Base-by-base conservation (phyloP, 2,113 vertebrate species). In the Chloroceryle aenea region DNA sequence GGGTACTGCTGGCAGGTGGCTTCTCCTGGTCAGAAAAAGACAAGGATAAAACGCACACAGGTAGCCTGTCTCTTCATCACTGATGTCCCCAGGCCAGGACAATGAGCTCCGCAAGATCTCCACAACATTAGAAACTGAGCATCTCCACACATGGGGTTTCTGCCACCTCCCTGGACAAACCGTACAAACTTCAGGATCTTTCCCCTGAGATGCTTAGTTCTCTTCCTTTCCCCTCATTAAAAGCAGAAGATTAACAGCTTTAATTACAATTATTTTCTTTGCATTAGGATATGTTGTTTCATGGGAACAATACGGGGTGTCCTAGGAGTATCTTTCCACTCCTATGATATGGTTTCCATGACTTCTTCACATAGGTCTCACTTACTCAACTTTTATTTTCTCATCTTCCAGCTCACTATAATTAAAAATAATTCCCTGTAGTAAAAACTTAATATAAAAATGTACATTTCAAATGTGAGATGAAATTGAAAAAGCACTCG, bases 191-290 rank as follows among this genome's bases (percentile, higher is more conserved):
- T 62, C 40, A 78, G 42, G 62, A 95, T 53, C 76, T 82, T 87
- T 19, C 69, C 83, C 66, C 30, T 86, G 85, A 86, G 88, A 77
- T 32, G 77, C 0, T 82, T 47, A 29, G 45, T 67, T 85, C 36
- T 64, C 27, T 48, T 77, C 72, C 67, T 42, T 27, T 63, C 53
- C n/a, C 27, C 58, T 94, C 86, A 85, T 92, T 94, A 96, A 94
- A 87, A 78, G 36, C 45, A 75, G 59, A 96, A 89, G 94, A 96
- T 95, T 96, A 97, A 97, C 92, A 94, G 69, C 67, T 96, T 96
- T 96, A 94, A 96, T 96, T 93, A 96, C 48, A 89, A 81, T 62
- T 93, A 78, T 90, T 94, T 97, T 95, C 95, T 95, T 94, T 96
- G 96, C 61, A 80, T 96, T 97, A 93, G 85, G 90, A 61, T 90